Percentiles rank a stretch among this genome's conserved stretches.
These are phyloP conservation scores for Alligator mississippiensis DNA, from an alignment of 2,113 vertebrate species.

Conservation along the genomic window DNA sequence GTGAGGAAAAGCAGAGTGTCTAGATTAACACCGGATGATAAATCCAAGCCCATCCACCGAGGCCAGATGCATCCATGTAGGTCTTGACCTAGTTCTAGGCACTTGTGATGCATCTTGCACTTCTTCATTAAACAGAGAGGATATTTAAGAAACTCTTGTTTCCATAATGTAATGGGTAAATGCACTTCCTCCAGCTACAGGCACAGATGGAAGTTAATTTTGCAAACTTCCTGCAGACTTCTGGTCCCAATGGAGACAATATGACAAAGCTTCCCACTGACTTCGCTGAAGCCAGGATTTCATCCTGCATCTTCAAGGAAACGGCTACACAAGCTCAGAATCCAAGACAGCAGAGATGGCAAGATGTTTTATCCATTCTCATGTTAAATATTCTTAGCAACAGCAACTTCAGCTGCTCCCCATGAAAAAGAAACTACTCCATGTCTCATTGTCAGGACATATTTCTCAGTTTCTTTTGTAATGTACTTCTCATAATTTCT, in stretches of 20 bases:
- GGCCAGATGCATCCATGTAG: constrained; percentile 26
- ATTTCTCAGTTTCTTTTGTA: neutral
- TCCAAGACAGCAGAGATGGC: neutral
- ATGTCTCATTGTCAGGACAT: neutral
- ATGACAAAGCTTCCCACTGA: neutral
- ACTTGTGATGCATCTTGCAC: neutral
- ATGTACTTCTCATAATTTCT: neutral
- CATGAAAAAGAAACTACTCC: neutral
- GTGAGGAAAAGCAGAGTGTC: constrained; percentile 31
- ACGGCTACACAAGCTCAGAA: accelerated
- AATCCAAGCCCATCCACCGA: constrained; percentile 25
- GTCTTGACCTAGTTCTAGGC: constrained; percentile 30
- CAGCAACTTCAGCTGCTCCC: neutral
- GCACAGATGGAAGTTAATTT: neutral
- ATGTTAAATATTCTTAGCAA: neutral
- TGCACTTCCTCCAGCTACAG: neutral
- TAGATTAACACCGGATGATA: constrained; percentile 35
- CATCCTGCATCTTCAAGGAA: neutral
- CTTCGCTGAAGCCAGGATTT: neutral
- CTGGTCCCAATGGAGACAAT: neutral
- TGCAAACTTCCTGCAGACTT: neutral
- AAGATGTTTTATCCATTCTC: neutral
- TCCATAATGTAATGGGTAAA: neutral
- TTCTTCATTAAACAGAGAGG: neutral
- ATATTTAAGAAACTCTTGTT: neutral